phyloP scores from a whole-genome alignment of 2,797 vertebrate species.

The Hydrolagus colliei region DNA sequence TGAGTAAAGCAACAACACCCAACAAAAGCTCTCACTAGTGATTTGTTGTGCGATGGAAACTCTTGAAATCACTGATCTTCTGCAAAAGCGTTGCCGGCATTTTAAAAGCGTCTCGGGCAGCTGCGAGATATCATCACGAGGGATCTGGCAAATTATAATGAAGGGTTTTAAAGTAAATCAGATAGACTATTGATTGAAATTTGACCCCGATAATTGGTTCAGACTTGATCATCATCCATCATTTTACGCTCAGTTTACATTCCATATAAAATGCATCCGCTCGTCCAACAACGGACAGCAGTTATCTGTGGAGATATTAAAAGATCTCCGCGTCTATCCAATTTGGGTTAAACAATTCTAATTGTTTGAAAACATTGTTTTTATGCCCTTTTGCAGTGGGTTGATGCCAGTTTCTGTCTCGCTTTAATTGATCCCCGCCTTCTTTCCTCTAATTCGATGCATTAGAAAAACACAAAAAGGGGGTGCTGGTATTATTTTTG shows the following conservation, averaged over 20 bases:
- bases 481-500: neutral
- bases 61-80: neutral
- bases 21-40: too few species aligned
- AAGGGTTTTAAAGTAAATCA: constrained; percentile 5
- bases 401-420: neutral
- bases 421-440: neutral
- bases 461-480: neutral
- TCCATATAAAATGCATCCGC: constrained; percentile 32
- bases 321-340: neutral
- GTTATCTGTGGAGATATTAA: neutral
- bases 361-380: neutral
- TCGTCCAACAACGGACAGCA: constrained; percentile 21
- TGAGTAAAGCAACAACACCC: too few species aligned
- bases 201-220: constrained; percentile 24
- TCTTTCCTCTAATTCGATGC: neutral
- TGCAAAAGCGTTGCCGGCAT: too few species aligned
- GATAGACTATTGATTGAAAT: constrained; percentile 27
- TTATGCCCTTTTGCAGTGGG: neutral
- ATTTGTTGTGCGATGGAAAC: neutral
- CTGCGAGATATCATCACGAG: neutral
- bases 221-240: constrained; percentile 34
- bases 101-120: neutral
- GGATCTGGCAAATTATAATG: constrained; percentile 18
- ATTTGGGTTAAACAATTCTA: neutral
- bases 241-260: constrained; percentile 28